Conservation (phyloP, 2,113 vertebrate genomes). For the Pterocles gutturalis region DNA sequence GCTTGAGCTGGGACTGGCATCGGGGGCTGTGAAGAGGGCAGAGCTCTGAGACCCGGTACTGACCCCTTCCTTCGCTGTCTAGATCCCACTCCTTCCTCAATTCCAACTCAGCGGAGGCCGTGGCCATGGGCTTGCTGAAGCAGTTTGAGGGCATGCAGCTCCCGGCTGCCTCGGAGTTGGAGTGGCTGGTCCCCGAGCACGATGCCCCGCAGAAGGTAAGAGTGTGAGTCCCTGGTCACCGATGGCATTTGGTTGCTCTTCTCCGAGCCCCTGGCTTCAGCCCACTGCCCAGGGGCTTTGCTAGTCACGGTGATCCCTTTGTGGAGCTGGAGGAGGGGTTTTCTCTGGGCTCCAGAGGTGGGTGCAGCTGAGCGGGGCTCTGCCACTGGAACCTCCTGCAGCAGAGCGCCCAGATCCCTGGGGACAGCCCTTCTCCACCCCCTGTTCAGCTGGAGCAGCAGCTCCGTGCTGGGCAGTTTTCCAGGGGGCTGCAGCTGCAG, state of each 20-base stretch:
- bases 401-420: not conserved
- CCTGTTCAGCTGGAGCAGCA: not conserved
- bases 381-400: not conserved
- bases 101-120: slow-evolving; percentile 95
- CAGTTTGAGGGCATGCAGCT: slow-evolving; percentile 99
- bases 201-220: slow-evolving; percentile 96
- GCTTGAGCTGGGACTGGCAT: not conserved
- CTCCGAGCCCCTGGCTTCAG: not conserved
- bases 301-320: not conserved
- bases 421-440: not conserved
- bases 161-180: slow-evolving; percentile 94
- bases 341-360: not conserved
- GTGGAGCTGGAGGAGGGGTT: not conserved
- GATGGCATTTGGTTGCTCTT: not conserved
- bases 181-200: slow-evolving; percentile 96
- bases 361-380: not conserved
- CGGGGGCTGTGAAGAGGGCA: not conserved
- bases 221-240: not conserved
- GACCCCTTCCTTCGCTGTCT: not conserved
- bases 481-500: not conserved
- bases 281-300: not conserved
- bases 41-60: not conserved
- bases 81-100: slow-evolving; percentile 89
- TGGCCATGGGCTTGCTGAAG: slow-evolving; percentile 96
- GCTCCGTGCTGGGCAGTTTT: not conserved